These are phyloP conservation scores for Ceryle rudis DNA, from an alignment of 2,797 vertebrate genomes.

Conservation along the genomic window DNA sequence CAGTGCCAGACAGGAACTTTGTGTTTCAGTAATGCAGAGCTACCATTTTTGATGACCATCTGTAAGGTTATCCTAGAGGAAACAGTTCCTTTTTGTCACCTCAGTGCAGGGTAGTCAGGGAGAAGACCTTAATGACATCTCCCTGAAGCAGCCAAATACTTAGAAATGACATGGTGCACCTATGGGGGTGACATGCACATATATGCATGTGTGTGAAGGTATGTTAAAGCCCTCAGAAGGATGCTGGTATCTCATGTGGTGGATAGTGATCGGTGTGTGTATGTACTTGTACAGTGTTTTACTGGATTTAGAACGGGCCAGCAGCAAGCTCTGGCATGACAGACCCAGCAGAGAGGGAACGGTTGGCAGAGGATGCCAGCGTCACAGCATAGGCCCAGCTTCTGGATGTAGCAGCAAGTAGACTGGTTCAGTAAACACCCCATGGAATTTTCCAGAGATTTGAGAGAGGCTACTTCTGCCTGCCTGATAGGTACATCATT, in stretches of 20 bases:
- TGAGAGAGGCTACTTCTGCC: background rate
- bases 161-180: rapidly evolving
- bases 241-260: background rate
- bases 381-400: background rate
- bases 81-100: background rate
- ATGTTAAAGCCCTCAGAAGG: background rate
- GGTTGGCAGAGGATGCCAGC: background rate
- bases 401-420: background rate
- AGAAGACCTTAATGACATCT: background rate
- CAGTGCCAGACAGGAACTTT: background rate
- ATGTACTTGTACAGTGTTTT: background rate
- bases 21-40: background rate
- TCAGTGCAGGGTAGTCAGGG: background rate
- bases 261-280: background rate
- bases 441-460: background rate
- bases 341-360: background rate
- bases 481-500: background rate
- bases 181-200: rapidly evolving
- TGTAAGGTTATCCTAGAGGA: background rate
- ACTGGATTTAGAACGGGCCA: background rate
- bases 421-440: background rate
- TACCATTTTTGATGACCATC: background rate
- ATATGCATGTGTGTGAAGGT: rapidly evolving
- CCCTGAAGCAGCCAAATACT: background rate
- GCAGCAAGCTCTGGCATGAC: slow-evolving; percentile 22